A percentile compares a stretch with the other conserved stretches of the same genome.
These are phyloP conservation scores for Gonatopus flavifemur DNA, from an alignment of 1,140 invertebrate species.

Conservation along the genomic window DNA sequence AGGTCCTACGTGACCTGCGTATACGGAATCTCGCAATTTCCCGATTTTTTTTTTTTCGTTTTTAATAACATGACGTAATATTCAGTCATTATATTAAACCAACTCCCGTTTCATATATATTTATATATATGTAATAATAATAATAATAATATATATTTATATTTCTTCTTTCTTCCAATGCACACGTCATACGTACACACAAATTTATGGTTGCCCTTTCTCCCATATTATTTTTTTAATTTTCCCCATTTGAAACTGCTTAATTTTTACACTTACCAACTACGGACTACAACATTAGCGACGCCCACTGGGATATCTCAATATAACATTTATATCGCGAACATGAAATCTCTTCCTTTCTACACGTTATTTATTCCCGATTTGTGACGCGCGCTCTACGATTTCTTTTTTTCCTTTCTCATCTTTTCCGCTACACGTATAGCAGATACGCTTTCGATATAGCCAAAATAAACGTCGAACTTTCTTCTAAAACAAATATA, in stretches of 20 bases:
- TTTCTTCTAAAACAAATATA: conserved; percentile 51
- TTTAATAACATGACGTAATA: conserved; percentile 29
- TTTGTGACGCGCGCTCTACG: conserved; percentile 12
- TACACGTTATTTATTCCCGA: conserved; percentile 10
- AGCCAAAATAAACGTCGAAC: conserved; percentile 50
- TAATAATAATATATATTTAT: too few relatives aligned
- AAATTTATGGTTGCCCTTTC: conserved; percentile 8
- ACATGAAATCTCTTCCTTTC: too few relatives aligned
- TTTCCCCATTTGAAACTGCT: conserved; percentile 1
- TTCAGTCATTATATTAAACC: conserved; percentile 32
- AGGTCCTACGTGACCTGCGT: conserved; percentile 25
- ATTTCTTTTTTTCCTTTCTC: conserved; percentile 19
- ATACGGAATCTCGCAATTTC: conserved; percentile 32
- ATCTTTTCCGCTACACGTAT: conserved; percentile 37
- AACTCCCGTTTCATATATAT: conserved; percentile 40
- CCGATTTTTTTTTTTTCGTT: conserved; percentile 16
- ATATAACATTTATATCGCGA: background rate
- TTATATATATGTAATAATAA: too few relatives aligned
- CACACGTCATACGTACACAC: conserved; percentile 10
- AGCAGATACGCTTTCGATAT: conserved; percentile 41
- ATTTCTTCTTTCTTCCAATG: conserved; percentile 23
- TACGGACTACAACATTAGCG: conserved; percentile 35
- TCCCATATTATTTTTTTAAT: conserved; percentile 13
- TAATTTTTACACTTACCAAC: conserved; percentile 25
- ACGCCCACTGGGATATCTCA: conserved; percentile 3